phyloP scores from a whole-genome alignment of 2,888 invertebrate genomes.

The Embidobia sp. region DNA sequence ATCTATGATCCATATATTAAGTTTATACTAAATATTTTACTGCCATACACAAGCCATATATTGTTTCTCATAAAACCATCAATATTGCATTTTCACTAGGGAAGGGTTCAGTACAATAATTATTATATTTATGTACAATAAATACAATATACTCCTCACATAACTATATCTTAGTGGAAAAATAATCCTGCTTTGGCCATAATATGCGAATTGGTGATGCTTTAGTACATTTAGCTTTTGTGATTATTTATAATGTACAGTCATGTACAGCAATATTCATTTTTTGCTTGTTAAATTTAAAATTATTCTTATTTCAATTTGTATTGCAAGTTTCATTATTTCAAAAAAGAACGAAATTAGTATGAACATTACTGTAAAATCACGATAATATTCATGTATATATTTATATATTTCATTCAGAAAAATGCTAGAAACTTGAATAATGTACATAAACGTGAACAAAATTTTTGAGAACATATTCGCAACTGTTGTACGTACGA shows the following conservation, averaged over 20 bases:
- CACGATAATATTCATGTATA: neutral
- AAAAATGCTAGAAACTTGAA: too few relatives aligned
- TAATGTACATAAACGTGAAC: too few relatives aligned
- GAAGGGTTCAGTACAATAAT: too few relatives aligned
- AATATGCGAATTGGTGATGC: constrained; percentile 60
- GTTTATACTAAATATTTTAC: too few relatives aligned
- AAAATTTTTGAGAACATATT: too few relatives aligned
- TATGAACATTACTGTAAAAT: constrained; percentile 1
- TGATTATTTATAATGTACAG: constrained; percentile 26
- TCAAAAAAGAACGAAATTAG: neutral
- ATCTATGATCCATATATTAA: too few relatives aligned
- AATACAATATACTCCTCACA: constrained; percentile 72
- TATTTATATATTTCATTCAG: too few relatives aligned
- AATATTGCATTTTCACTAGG: too few relatives aligned
- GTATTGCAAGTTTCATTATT: too few relatives aligned
- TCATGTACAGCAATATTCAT: constrained; percentile 23
- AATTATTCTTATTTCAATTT: neutral
- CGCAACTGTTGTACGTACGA: constrained; percentile 6
- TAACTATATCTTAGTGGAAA: constrained; percentile 79
- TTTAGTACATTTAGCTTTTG: constrained; percentile 21
- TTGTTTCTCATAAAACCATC: too few relatives aligned
- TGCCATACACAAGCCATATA: too few relatives aligned
- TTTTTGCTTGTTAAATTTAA: constrained; percentile 1
- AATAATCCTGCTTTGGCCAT: constrained; percentile 80
- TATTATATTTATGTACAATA: constrained; percentile 77